Evolutionary conservation across 2,797 vertebrate species (phyloP).

Genomic region (Neoniphon sammara): DNA sequence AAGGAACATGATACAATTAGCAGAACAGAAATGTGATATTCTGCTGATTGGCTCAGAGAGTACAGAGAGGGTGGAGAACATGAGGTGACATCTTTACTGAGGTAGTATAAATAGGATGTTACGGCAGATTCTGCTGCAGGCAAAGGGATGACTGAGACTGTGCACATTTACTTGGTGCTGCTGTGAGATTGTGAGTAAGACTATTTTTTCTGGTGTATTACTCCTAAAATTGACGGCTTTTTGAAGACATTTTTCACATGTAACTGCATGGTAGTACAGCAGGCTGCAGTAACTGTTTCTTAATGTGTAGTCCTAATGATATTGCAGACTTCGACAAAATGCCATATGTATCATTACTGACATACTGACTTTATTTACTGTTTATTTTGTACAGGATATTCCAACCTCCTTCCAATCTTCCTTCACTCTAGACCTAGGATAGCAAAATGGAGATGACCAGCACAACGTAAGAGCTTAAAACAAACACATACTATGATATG

Average conservation of each 20-base stretch:
- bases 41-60: conserved; percentile 59
- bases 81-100: conserved; percentile 32
- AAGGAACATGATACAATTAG: background rate
- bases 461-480: conserved; percentile 61
- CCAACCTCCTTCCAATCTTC: background rate
- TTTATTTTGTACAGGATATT: conserved; percentile 9
- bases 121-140: conserved; percentile 10
- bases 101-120: conserved; percentile 68
- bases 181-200: conserved; percentile 45
- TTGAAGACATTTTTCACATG: background rate
- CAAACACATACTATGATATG: background rate
- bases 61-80: conserved; percentile 47
- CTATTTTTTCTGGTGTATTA: background rate
- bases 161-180: conserved; percentile 9
- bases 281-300: background rate
- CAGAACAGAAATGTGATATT: background rate
- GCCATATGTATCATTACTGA: background rate
- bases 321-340: background rate
- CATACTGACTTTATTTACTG: background rate
- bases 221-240: background rate
- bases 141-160: conserved; percentile 28
- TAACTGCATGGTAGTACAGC: background rate
- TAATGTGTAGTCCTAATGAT: background rate
- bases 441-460: conserved; percentile 57
- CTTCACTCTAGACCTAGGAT: conserved; percentile 8